Evolutionary conservation across 2,888 invertebrate species (phyloP).

Genomic region (Chloromyia formosa): DNA sequence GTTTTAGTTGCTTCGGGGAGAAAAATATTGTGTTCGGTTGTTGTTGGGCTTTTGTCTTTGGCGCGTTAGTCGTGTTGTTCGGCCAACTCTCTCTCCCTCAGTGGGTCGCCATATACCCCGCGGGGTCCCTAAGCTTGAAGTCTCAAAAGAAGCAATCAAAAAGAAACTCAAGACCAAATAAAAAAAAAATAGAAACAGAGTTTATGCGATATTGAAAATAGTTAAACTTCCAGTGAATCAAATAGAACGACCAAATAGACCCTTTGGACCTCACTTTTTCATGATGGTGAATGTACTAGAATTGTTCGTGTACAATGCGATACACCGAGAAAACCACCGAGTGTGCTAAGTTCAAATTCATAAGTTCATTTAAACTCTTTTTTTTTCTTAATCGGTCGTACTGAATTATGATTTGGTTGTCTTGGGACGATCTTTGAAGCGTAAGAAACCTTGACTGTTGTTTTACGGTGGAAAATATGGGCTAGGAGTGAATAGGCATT

Average conservation of each 20-base stretch:
- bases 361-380: conserved; percentile 23
- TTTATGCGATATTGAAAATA: conserved; percentile 23
- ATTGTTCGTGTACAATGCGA: not conserved
- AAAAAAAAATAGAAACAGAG: not conserved
- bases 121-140: too few species aligned
- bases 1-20: conserved; percentile 44
- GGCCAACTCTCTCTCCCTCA: conserved; percentile 39
- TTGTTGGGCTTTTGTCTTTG: too few species aligned
- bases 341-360: conserved; percentile 27
- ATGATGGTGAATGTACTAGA: not conserved
- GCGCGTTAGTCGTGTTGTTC: too few species aligned
- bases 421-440: too few species aligned
- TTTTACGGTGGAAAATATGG: too few species aligned
- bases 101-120: not conserved
- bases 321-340: conserved; percentile 24
- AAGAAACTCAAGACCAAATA: too few species aligned
- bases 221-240: conserved; percentile 27
- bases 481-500: too few species aligned
- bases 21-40: conserved; percentile 45
- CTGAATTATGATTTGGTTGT: too few species aligned
- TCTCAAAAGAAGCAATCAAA: too few species aligned
- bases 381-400: too few species aligned
- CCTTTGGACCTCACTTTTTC: conserved; percentile 26
- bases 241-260: not conserved
- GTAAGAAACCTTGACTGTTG: too few species aligned